Conservation (phyloP, 2,113 vertebrate species). For the Pterocles orientalis region DNA sequence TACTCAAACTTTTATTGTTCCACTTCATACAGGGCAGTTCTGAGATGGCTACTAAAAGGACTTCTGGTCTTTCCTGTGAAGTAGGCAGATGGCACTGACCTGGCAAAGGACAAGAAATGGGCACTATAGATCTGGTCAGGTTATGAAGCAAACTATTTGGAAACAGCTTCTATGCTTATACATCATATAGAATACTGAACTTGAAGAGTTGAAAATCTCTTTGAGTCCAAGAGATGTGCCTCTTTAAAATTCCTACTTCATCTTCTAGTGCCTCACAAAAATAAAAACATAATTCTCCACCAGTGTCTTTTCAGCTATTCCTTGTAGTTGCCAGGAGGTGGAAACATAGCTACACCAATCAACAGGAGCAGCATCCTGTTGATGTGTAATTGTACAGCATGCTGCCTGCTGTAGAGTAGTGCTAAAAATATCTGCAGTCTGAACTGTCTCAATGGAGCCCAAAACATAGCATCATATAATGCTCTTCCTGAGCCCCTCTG, state of each 20-base stretch:
- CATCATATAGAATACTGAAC: neutral
- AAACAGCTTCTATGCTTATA: neutral
- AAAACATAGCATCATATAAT: neutral
- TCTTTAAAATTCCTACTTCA: constrained; percentile 5
- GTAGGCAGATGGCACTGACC: neutral
- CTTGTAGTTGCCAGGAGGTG: constrained; percentile 35
- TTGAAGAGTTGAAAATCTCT: neutral
- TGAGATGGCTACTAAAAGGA: neutral
- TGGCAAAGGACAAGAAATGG: neutral
- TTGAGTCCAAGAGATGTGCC: neutral
- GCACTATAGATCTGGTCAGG: neutral
- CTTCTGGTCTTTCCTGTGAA: neutral
- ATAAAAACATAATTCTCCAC: neutral
- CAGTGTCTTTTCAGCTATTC: constrained; percentile 25
- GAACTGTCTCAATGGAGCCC: neutral
- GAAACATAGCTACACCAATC: constrained; percentile 45
- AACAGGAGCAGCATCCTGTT: neutral
- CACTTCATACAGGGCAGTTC: neutral
- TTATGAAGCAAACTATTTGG: neutral
- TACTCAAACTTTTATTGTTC: neutral
- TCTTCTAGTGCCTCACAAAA: neutral
- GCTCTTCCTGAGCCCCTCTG: neutral
- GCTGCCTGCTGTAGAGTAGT: neutral
- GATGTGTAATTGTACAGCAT: neutral
- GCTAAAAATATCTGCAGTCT: constrained; percentile 31